These are phyloP conservation scores for Numida meleagris DNA, from an alignment of 2,113 vertebrate species.

Conservation along the genomic window DNA sequence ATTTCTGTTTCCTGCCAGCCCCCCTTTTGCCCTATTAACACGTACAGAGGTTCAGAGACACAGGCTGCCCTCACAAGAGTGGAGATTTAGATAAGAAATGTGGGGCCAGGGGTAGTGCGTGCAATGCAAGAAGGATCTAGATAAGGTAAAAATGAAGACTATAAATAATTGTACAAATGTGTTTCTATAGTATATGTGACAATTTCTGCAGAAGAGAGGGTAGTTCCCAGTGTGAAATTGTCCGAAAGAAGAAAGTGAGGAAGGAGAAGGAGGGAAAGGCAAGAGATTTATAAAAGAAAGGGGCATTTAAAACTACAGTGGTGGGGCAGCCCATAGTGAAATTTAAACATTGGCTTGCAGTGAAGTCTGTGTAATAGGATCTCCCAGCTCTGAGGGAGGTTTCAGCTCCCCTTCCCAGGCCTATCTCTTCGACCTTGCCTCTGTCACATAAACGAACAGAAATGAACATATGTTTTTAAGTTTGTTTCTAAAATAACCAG, in stretches of 20 bases:
- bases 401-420: conserved; percentile 46
- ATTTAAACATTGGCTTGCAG: conserved; percentile 27
- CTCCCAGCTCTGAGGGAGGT: conserved; percentile 21
- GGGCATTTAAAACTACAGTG: neutral
- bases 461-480: conserved; percentile 64
- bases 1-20: neutral
- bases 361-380: neutral
- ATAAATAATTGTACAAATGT: neutral
- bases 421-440: conserved; percentile 51
- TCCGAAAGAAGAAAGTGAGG: neutral
- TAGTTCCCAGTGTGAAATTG: neutral
- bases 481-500: conserved; percentile 61
- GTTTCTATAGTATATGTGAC: neutral
- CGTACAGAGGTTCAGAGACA: accelerated
- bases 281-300: neutral
- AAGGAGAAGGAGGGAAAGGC: neutral
- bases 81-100: neutral
- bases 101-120: neutral
- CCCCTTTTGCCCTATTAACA: neutral
- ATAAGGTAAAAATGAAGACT: neutral
- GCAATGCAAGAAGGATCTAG: neutral
- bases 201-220: neutral
- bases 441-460: conserved; percentile 47
- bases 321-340: neutral
- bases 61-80: neutral